Percentiles rank a stretch among this genome's conserved stretches.
Evolutionary conservation across 2,888 invertebrate species (phyloP).

Genomic region (Xestobium rufovillosum): DNA sequence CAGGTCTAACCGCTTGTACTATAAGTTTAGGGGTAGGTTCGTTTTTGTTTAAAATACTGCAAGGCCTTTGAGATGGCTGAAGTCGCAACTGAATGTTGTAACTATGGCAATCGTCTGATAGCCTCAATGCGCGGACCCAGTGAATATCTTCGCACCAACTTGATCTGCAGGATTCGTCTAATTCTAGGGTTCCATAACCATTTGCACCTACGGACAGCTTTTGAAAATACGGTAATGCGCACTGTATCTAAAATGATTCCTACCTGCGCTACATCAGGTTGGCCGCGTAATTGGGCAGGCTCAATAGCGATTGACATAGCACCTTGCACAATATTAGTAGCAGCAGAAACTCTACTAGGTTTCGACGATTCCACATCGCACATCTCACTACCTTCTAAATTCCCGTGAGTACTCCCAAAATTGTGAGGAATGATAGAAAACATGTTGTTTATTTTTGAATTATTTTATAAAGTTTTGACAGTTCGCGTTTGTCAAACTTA

Average conservation of each 20-base stretch:
- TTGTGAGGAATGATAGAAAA: neutral
- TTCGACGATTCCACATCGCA: conserved; percentile 33
- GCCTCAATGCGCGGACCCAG: conserved; percentile 39
- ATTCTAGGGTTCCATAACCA: conserved; percentile 29
- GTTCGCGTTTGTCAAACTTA: conserved; percentile 20
- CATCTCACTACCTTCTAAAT: conserved; percentile 25
- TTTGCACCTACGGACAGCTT: conserved; percentile 35
- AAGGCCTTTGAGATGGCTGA: conserved; percentile 26
- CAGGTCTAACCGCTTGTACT: conserved; percentile 45
- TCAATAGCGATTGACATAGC: conserved; percentile 34
- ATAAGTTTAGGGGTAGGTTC: conserved; percentile 31
- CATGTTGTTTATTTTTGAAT: no score
- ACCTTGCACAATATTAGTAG: conserved; percentile 36
- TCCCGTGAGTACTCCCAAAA: conserved; percentile 5
- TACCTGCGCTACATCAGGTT: conserved; percentile 39
- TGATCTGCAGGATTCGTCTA: conserved; percentile 32
- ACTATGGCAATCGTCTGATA: conserved; percentile 60
- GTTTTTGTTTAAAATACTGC: conserved; percentile 16
- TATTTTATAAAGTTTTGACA: no score
- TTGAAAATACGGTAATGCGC: conserved; percentile 6
- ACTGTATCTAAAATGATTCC: conserved; percentile 13
- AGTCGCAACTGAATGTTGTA: conserved; percentile 50
- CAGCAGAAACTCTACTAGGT: conserved; percentile 38
- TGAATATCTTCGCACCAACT: conserved; percentile 34
- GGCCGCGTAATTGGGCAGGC: conserved; percentile 31